These are phyloP conservation scores for Crematogaster levior DNA, from an alignment of 2,888 invertebrate species.

Conservation along the genomic window DNA sequence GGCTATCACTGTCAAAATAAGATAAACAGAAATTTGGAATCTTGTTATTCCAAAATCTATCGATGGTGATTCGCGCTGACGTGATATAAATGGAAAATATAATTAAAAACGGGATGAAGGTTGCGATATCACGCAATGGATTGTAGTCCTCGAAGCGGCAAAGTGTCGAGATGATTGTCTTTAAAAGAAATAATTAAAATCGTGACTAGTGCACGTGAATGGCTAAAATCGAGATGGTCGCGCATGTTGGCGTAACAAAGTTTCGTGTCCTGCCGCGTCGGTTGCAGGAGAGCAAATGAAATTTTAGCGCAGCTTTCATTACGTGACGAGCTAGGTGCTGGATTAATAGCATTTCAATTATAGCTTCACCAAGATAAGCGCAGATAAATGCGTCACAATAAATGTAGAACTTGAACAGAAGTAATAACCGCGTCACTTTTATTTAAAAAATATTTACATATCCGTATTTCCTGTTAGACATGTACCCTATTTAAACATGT, in stretches of 20 bases:
- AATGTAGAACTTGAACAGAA: not conserved
- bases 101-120: conserved; percentile 48
- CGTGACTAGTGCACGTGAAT: conserved; percentile 29
- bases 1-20: conserved; percentile 28
- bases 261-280: conserved; percentile 1
- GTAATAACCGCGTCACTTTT: not conserved
- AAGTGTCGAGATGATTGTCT: not conserved
- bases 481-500: no score
- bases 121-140: not conserved
- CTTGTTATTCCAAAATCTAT: conserved; percentile 1
- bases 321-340: conserved; percentile 23
- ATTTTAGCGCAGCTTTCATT: conserved; percentile 50
- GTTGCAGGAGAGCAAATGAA: conserved; percentile 27
- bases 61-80: conserved; percentile 5
- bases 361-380: conserved; percentile 24
- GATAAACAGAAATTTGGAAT: conserved; percentile 37
- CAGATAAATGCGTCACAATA: not conserved
- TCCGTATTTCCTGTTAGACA: not conserved
- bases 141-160: not conserved
- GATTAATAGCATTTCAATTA: conserved; percentile 49
- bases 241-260: conserved; percentile 38
- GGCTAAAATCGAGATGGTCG: conserved; percentile 15
- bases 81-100: conserved; percentile 27
- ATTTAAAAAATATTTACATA: not conserved
- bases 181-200: conserved; percentile 50